A percentile compares a stretch with the other conserved stretches of the same genome.
These are phyloP conservation scores for Porites lutea DNA, from an alignment of 64 coral and sea anemone genomes.

Conservation along the genomic window DNA sequence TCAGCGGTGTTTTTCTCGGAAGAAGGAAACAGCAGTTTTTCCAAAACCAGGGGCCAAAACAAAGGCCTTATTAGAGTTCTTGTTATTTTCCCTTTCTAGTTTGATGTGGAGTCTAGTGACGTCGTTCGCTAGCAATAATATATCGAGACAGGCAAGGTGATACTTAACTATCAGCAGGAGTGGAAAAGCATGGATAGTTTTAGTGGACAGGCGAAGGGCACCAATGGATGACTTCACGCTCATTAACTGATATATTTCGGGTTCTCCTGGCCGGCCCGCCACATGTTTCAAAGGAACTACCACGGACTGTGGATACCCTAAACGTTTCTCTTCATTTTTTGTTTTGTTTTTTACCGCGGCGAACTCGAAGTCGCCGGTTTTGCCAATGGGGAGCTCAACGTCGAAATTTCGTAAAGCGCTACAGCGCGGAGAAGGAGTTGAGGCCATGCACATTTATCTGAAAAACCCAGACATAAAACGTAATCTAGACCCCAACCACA, in stretches of 20 bases:
- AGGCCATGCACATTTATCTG: conserved; percentile 95
- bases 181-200: background rate
- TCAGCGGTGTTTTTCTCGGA: conserved; percentile 71
- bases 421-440: conserved; percentile 97
- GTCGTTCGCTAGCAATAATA: background rate
- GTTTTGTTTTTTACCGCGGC: background rate
- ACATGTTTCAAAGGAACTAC: background rate
- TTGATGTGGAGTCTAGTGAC: conserved; percentile 5
- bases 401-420: conserved; percentile 96
- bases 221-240: too few relatives aligned
- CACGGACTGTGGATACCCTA: background rate
- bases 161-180: background rate
- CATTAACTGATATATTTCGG: background rate
- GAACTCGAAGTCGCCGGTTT: background rate
- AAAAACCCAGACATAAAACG: conserved; percentile 93
- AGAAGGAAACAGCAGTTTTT: conserved; percentile 49
- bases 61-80: conserved; percentile 35
- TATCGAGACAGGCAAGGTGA: background rate
- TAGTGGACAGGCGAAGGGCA: too few relatives aligned
- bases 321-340: background rate
- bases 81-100: conserved; percentile 1
- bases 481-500: conserved; percentile 84
- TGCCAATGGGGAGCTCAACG: conserved; percentile 82
- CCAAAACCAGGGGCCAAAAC: too few relatives aligned
- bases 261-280: conserved; percentile 12